Percentiles rank a stretch among this genome's conserved stretches.
Conservation (phyloP, 30 jellyfish, hydroid and myxozoan genomes). For the Calvadosia cruxmelitensis region DNA sequence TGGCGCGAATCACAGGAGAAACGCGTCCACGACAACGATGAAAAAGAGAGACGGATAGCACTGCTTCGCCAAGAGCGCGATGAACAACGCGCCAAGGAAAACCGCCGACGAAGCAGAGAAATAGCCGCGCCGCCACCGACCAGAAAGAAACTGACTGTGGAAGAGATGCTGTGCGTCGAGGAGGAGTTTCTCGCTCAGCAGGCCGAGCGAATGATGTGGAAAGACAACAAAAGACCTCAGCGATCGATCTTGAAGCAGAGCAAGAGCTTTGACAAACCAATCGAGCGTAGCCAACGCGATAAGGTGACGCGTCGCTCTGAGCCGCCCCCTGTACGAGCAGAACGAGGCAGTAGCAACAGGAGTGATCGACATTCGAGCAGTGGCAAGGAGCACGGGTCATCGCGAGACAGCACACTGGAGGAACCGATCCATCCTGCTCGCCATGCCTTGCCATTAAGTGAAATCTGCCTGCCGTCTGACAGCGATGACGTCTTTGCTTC, state of each 20-base stretch:
- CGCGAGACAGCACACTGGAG: not conserved
- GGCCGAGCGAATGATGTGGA: not conserved
- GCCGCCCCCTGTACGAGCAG: not conserved
- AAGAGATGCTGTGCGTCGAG: slow-evolving; percentile 35
- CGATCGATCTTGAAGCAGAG: not conserved
- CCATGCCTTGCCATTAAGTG: not conserved
- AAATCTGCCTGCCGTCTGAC: not conserved
- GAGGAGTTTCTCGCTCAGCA: slow-evolving; percentile 25
- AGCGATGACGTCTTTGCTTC: not conserved
- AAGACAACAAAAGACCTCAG: not conserved
- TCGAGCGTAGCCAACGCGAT: not conserved
- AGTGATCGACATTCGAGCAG: not conserved
- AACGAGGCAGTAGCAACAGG: not conserved
- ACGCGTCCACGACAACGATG: slow-evolving; percentile 18
- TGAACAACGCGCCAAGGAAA: not conserved
- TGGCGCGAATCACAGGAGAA: slow-evolving; percentile 71
- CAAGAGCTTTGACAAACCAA: not conserved
- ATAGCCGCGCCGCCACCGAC: not conserved
- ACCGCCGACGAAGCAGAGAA: not conserved
- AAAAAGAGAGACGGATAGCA: slow-evolving; percentile 41
- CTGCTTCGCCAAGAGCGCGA: slow-evolving; percentile 39
- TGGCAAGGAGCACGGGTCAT: too few species aligned
- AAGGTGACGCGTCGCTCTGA: not conserved
- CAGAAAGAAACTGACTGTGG: slow-evolving; percentile 4
- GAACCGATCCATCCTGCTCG: not conserved